Conservation (phyloP, 2,888 invertebrate species). For the Germaria angustata region DNA sequence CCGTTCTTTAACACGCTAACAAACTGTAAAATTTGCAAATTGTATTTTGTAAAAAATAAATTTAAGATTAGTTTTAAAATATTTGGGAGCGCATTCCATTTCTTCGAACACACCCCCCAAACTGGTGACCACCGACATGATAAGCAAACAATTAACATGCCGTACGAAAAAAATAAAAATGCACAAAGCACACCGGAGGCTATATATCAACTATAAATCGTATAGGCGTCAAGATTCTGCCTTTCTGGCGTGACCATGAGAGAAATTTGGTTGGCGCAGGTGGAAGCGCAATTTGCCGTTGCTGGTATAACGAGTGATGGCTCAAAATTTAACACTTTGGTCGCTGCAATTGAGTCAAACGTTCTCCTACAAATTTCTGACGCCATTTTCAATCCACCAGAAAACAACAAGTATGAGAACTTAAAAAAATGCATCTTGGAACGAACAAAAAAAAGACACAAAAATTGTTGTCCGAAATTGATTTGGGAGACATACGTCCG, state of each 20-base stretch:
- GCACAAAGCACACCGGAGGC: no score
- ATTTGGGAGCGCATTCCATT: no score
- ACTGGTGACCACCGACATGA: no score
- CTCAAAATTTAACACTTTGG: conserved; percentile 69
- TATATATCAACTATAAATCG: no score
- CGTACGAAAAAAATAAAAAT: no score
- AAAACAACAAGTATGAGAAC: conserved; percentile 59
- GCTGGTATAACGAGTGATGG: conserved; percentile 65
- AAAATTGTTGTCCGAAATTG: conserved; percentile 55
- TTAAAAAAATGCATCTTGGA: conserved; percentile 59
- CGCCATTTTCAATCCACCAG: conserved; percentile 64
- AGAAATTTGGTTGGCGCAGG: conserved; percentile 72
- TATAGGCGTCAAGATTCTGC: no score
- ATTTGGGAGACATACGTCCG: conserved; percentile 64
- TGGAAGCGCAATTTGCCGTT: conserved; percentile 70
- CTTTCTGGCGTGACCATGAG: conserved; percentile 51
- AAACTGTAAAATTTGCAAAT: no score
- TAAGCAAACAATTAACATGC: no score
- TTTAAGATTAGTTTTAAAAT: no score
- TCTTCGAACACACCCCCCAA: no score
- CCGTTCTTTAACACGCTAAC: no score
- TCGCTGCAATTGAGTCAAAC: conserved; percentile 65
- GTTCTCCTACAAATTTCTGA: conserved; percentile 63
- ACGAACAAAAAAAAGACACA: conserved; percentile 56
- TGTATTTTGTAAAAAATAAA: no score